These are phyloP conservation scores for Chrysolina americana DNA, from an alignment of 2,888 invertebrate genomes.

Conservation along the genomic window DNA sequence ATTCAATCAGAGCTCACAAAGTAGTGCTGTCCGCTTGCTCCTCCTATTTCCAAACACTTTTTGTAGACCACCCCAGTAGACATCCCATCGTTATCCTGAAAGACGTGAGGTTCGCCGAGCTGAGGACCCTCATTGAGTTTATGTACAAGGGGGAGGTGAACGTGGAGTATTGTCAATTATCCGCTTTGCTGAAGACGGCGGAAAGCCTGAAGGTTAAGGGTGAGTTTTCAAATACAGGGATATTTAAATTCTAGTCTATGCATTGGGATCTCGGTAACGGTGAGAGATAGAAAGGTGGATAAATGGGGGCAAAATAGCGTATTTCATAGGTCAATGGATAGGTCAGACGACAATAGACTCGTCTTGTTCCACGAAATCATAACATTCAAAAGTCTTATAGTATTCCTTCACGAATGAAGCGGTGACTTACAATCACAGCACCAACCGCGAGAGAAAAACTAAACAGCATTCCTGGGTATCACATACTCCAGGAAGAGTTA, in stretches of 20 bases:
- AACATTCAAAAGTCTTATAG: too few relatives aligned
- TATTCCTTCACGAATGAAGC: too few relatives aligned
- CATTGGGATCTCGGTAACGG: too few relatives aligned
- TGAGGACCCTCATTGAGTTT: constrained; percentile 94
- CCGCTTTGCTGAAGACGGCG: constrained; percentile 91
- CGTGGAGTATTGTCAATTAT: constrained; percentile 94
- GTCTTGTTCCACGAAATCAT: too few relatives aligned
- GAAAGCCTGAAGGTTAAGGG: constrained; percentile 93
- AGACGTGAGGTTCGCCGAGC: constrained; percentile 92
- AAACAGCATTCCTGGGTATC: too few relatives aligned
- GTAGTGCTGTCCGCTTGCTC: constrained; percentile 96
- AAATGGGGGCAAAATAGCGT: too few relatives aligned
- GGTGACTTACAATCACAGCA: too few relatives aligned
- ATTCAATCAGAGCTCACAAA: constrained; percentile 93
- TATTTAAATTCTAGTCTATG: neutral
- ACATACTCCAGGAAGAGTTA: too few relatives aligned
- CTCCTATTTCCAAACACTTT: constrained; percentile 94
- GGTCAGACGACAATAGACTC: too few relatives aligned
- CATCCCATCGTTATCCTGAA: constrained; percentile 95
- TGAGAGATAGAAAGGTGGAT: too few relatives aligned
- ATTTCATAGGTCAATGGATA: too few relatives aligned
- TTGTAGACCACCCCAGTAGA: constrained; percentile 90
- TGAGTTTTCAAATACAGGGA: constrained; percentile 32
- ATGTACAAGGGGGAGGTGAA: constrained; percentile 97
- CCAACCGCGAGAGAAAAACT: too few relatives aligned